These are phyloP conservation scores for Trachops cirrhosus DNA, from an alignment of 2,797 vertebrate genomes.

Conservation along the genomic window DNA sequence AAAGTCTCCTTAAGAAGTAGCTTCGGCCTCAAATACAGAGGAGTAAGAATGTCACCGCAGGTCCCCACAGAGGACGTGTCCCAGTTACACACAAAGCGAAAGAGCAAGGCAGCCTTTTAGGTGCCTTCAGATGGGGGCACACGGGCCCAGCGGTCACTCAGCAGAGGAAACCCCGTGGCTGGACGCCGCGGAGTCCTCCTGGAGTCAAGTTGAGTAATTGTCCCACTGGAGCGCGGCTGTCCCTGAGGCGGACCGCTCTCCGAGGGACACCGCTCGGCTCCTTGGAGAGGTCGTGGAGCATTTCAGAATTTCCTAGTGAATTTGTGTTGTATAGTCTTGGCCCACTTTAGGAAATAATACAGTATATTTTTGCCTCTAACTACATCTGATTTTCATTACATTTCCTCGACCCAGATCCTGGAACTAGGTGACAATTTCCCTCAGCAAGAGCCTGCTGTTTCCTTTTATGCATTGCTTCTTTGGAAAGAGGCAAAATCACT, in stretches of 20 bases:
- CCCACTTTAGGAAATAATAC: constrained; percentile 66
- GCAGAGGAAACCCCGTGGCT: neutral
- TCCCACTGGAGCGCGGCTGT: neutral
- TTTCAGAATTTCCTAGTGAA: constrained; percentile 40
- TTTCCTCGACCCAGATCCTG: constrained; percentile 42
- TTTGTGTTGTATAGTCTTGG: constrained; percentile 33
- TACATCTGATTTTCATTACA: constrained; percentile 65
- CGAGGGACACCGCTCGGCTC: neutral
- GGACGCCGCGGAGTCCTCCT: neutral
- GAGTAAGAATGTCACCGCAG: constrained; percentile 27
- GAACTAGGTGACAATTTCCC: constrained; percentile 65
- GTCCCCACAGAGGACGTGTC: neutral
- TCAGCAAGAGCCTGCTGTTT: constrained; percentile 54
- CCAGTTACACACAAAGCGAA: neutral
- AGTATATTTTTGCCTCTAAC: constrained; percentile 59
- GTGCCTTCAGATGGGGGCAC: neutral
- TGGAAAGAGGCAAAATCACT: constrained; percentile 55
- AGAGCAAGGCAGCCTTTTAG: neutral
- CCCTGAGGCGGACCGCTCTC: neutral
- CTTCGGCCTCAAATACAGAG: neutral
- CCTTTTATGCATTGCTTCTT: constrained; percentile 50
- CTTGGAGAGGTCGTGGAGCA: neutral
- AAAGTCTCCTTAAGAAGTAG: constrained; percentile 20
- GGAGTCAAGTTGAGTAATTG: neutral
- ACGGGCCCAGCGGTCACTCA: neutral